Base-by-base conservation (phyloP, 2,888 invertebrate genomes). In the Psylliodes chrysocephalus region DNA sequence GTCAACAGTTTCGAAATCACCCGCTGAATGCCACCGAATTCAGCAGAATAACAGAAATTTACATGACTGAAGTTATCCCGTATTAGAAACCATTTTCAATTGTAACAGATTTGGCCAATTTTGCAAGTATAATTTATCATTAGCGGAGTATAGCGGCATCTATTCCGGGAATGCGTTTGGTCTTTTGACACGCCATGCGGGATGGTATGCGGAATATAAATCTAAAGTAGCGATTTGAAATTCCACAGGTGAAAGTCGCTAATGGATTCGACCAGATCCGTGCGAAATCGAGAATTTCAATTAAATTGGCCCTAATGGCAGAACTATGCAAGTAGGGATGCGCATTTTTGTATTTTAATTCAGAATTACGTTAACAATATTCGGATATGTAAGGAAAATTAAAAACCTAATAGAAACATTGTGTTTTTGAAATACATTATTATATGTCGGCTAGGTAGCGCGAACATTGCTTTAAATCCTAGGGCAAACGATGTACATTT, bases 101-200 rank as follows among this genome's bases (percentile, higher is more conserved):
- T 38, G 55, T 28, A 62, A 63, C 44, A 49, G 40, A 63, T 63
- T 63, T 25, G 35, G 52, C 51, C 56, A 63, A 63, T 63, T 63
- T 56, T 63, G 56, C 63, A 63, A 63, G 63, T 63, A 63, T 63
- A 63, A 63, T 63, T 51, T 51, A 56, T 63, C 49, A 51, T 62
- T 63, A 42, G 6, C 10, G 18, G 18, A 42, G 2, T 42, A 14
- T 42, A 10, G 56, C 56, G 56, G 52, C 55, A 63, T 63, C 49
- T 19, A 56, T 42, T 56, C 57, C 44, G 35, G 57, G 18, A 33
- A 51, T 40, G 15, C 30, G 28, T 56, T 47, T 56, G 42, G 44
- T 63, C 56, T 57, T 51, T 56, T 63, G 63, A 63, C 63, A 63
- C 25, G 40, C n/a, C 33, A 38, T 49, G 51, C 42, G 7, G 1